Evolutionary conservation across 2,797 vertebrate genomes (phyloP), one percentile per base, ranked within the genome.

Genomic region (Rhabdomys pumilio): DNA sequence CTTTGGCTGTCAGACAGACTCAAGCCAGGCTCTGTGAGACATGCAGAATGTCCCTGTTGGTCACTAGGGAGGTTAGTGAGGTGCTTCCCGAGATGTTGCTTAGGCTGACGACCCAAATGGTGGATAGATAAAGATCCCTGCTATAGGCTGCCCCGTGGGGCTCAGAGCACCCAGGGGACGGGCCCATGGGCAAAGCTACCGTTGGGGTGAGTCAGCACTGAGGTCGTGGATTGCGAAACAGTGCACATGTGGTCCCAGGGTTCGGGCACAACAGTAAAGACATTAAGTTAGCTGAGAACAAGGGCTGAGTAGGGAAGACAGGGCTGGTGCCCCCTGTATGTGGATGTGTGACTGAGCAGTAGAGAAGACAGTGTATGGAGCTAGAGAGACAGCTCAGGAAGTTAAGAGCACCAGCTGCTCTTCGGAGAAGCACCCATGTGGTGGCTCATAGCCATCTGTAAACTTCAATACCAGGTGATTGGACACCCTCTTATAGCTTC

Each of bases 81-180:
- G 4, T 38, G 26, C 17, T 47, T 26, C 4, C 1, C 6, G 26
- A 57, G 29, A 22, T 0, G 3, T 17, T 9, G 0, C 76, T 9
- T 3, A 0, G 55, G 72, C 9, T 6, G 12, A 69, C 31, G 67
- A 67, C 63, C 83, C 61, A 14, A 85, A 14, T n/a, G 31, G 61
- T 67, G 61, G 44, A 6, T 85, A n/a, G 41, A 22, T 20, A 8
- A 24, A n/a, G 86, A 26, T 65, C 44, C 47, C 13, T 41, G 59
- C 34, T 12, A 11, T 61, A 12, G 47, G 10, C 55, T 63, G 12
- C 44, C 69, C 31, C 1, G 20, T 2, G 6, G 34, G 31, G n/a
- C n/a, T 20, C 61, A 22, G 29, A 47, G 57, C 5, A 34, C 31
- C 12, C 44, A 15, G 47, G 41, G n/a, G 79, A 65, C 12, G 19